These are phyloP conservation scores for Peromyscus polionotus DNA, from an alignment of 2,113 vertebrate genomes.

Conservation along the genomic window DNA sequence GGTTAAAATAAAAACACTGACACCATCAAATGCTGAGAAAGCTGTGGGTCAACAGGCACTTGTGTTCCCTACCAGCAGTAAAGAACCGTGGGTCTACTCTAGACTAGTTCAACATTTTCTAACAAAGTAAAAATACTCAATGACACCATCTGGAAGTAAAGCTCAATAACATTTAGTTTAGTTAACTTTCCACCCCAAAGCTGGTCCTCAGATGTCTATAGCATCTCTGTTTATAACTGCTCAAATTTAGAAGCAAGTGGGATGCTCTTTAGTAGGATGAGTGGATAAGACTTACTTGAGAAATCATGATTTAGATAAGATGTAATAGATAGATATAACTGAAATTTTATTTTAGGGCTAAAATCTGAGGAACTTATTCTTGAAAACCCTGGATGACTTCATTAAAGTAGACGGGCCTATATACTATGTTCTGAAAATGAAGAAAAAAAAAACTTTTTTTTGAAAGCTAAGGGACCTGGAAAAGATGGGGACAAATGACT, in stretches of 20 bases:
- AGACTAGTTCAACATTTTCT: neutral
- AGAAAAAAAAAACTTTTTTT: neutral
- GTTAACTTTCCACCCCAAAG: neutral
- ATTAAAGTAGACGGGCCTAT: neutral
- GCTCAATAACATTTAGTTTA: neutral
- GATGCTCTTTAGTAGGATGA: neutral
- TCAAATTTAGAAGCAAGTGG: neutral
- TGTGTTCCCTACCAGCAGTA: neutral
- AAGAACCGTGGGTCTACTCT: neutral
- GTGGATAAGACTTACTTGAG: neutral
- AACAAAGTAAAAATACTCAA: neutral
- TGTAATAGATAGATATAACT: neutral
- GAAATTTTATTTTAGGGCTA: neutral
- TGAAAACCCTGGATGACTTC: neutral
- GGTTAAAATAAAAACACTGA: neutral
- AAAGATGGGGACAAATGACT: slow-evolving; percentile 47
- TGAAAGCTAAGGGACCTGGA: neutral
- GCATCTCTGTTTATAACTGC: neutral
- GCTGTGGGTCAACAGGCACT: neutral
- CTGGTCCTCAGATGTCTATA: neutral
- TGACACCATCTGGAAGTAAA: neutral
- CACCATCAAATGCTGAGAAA: neutral
- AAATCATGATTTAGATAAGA: slow-evolving; percentile 14
- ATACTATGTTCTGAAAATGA: neutral
- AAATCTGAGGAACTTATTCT: neutral